phyloP scores from a whole-genome alignment of 2,888 invertebrate species.

The Aricia artaxerxes region DNA sequence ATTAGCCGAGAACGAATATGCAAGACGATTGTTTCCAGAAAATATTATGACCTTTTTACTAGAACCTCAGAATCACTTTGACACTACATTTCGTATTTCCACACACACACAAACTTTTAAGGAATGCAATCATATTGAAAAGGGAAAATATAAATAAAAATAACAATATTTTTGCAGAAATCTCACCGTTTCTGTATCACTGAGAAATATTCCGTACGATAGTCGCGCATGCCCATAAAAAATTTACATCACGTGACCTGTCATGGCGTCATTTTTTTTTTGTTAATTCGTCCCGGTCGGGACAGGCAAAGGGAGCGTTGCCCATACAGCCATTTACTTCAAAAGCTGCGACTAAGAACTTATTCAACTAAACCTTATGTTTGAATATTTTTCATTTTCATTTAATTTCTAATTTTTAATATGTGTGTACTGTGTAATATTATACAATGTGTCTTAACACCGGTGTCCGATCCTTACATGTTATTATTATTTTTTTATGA shows the following conservation, averaged over 20 bases:
- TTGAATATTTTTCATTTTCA: too few species aligned
- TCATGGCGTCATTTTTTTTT: constrained; percentile 67
- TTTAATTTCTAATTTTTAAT: too few species aligned
- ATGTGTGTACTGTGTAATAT: too few species aligned
- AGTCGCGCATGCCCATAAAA: constrained; percentile 76
- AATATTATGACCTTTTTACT: constrained; percentile 15
- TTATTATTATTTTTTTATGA: too few species aligned
- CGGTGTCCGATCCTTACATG: too few species aligned
- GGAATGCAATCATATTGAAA: constrained; percentile 45
- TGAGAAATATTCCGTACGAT: constrained; percentile 64
- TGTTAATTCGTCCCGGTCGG: too few species aligned
- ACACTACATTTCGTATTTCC: constrained; percentile 49
- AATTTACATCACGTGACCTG: constrained; percentile 81
- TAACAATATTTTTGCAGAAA: constrained; percentile 54
- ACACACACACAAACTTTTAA: constrained; percentile 53
- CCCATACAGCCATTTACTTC: too few species aligned
- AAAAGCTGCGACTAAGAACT: too few species aligned
- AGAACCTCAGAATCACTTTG: constrained; percentile 48
- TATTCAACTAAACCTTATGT: too few species aligned
- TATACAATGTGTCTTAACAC: too few species aligned
- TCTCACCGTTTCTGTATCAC: constrained; percentile 72
- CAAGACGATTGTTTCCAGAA: constrained; percentile 42
- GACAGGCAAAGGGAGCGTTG: too few species aligned
- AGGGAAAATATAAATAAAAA: constrained; percentile 48
- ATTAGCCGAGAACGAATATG: constrained; percentile 61